These are phyloP conservation scores for Leptinotarsa lineolata DNA, from an alignment of 1,140 invertebrate genomes.

Conservation along the genomic window DNA sequence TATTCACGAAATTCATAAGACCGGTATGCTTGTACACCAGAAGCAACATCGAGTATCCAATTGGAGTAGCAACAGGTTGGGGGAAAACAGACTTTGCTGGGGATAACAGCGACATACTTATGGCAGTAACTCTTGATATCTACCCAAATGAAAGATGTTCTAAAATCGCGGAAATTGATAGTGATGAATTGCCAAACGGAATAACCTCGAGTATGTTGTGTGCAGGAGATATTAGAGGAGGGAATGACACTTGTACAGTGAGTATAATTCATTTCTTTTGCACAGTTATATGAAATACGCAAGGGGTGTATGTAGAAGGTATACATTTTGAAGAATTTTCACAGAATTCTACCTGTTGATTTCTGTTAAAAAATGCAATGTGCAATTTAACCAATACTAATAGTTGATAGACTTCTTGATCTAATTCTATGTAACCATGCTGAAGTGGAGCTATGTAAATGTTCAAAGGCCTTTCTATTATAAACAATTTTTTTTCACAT, in stretches of 20 bases:
- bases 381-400: too few relatives aligned
- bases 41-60: constrained; percentile 24
- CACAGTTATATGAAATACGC: too few relatives aligned
- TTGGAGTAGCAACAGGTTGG: constrained; percentile 51
- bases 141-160: constrained; percentile 63
- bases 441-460: too few relatives aligned
- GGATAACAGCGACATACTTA: constrained; percentile 64
- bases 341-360: too few relatives aligned
- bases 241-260: constrained; percentile 79
- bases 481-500: too few relatives aligned
- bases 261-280: background rate
- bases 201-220: constrained; percentile 68
- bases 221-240: constrained; percentile 70
- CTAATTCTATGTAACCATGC: too few relatives aligned
- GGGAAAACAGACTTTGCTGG: constrained; percentile 50
- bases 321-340: too few relatives aligned
- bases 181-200: constrained; percentile 58
- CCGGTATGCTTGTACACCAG: constrained; percentile 59
- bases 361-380: too few relatives aligned
- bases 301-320: too few relatives aligned
- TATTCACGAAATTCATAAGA: constrained; percentile 59
- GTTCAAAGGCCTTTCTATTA: too few relatives aligned
- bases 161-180: constrained; percentile 54
- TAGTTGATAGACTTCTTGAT: too few relatives aligned
- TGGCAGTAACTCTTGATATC: constrained; percentile 68